phyloP scores from a whole-genome alignment of 2,888 invertebrate species.

The Tenthredo notha region DNA sequence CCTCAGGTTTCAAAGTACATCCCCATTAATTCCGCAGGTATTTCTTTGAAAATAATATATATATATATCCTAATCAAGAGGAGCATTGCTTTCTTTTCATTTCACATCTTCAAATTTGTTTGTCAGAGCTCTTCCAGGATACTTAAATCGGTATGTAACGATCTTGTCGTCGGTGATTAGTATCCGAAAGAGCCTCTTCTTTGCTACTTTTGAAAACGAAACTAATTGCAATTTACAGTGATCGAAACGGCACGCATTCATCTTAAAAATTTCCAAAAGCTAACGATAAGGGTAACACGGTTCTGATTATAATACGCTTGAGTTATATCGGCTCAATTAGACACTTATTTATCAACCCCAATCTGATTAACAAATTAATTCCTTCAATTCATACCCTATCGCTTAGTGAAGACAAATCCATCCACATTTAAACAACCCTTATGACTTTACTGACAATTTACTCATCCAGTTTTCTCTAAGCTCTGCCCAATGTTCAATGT shows the following conservation, averaged over 20 bases:
- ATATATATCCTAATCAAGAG: background rate
- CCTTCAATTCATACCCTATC: background rate
- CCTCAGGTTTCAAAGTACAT: background rate
- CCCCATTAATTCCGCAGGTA: background rate
- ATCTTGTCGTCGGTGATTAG: background rate
- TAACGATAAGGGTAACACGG: background rate
- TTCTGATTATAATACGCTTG: background rate
- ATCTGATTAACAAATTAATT: background rate
- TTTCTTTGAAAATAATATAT: background rate
- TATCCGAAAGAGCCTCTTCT: background rate
- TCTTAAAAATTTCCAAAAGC: background rate
- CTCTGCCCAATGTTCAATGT: background rate
- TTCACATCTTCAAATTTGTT: background rate
- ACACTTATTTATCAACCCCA: background rate
- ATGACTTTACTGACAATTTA: background rate
- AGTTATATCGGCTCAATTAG: background rate
- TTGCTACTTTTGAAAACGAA: background rate
- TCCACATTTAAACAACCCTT: background rate
- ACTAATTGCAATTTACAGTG: background rate
- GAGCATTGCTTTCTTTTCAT: background rate
- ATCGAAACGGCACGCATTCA: background rate
- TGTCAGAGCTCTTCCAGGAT: background rate
- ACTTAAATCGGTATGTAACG: background rate
- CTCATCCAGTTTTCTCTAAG: background rate
- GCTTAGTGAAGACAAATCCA: background rate